phyloP scores from a whole-genome alignment of 2,888 invertebrate genomes.

The Campoplex nolae region DNA sequence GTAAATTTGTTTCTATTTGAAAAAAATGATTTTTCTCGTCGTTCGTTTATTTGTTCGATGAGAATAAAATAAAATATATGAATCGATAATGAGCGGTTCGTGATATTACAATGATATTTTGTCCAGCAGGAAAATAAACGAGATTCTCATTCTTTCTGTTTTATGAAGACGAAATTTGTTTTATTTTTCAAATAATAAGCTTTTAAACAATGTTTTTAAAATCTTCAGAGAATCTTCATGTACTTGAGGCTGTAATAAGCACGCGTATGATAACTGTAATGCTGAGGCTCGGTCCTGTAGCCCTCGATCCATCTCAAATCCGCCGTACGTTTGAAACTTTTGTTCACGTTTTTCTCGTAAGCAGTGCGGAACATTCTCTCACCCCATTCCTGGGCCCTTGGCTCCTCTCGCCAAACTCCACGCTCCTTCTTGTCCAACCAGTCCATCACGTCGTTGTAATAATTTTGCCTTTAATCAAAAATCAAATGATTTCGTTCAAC shows the following conservation, averaged over 20 bases:
- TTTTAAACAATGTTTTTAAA: background rate
- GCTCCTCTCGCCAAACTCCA: constrained; percentile 89
- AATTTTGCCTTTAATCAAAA: constrained; percentile 87
- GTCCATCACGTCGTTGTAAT: constrained; percentile 94
- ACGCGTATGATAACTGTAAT: constrained; percentile 83
- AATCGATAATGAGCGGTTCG: background rate
- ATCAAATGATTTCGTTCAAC: background rate
- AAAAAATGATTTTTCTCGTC: background rate
- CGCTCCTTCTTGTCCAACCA: constrained; percentile 91
- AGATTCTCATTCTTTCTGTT: background rate
- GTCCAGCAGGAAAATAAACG: background rate
- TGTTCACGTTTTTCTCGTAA: constrained; percentile 79
- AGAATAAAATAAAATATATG: background rate
- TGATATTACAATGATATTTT: background rate
- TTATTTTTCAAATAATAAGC: constrained; percentile 22
- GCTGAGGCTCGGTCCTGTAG: constrained; percentile 77
- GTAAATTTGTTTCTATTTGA: background rate
- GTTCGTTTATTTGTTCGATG: background rate
- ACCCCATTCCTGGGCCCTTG: constrained; percentile 94
- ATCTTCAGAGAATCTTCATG: constrained; percentile 79
- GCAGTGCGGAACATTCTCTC: constrained; percentile 92
- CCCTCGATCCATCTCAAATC: constrained; percentile 80
- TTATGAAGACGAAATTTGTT: constrained; percentile 7
- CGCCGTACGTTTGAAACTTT: constrained; percentile 79
- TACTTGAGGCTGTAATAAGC: constrained; percentile 84